Base-by-base conservation (phyloP, 2,888 invertebrate species). In the Prostheceraeus crozeri region DNA sequence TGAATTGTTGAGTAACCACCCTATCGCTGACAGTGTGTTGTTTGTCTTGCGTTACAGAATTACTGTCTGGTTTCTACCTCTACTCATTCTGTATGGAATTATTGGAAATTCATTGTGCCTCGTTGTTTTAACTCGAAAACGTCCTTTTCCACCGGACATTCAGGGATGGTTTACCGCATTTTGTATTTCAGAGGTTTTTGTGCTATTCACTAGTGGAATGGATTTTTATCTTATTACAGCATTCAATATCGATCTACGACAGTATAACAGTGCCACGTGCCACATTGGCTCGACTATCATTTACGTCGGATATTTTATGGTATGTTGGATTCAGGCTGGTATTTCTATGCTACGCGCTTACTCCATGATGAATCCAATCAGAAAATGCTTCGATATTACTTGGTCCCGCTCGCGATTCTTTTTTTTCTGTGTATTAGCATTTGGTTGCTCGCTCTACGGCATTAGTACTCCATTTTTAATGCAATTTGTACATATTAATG, bases 1-100 rank as follows among this genome's bases (percentile, higher is more conserved):
- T n/a, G n/a, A n/a, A n/a, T n/a, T n/a, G n/a, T n/a, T n/a, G n/a
- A n/a, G n/a, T n/a, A n/a, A n/a, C n/a, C n/a, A n/a, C n/a, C n/a
- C n/a, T n/a, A n/a, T n/a, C n/a, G n/a, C n/a, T n/a, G n/a, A n/a
- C n/a, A n/a, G n/a, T n/a, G n/a, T n/a, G n/a, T n/a, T n/a, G n/a
- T n/a, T n/a, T n/a, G n/a, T n/a, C n/a, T n/a, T n/a, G n/a, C n/a
- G n/a, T n/a, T n/a, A n/a, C n/a, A n/a, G n/a, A n/a, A 48, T 48
- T 30, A 48, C 8, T 48, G 11, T 48, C 23, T 48, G 48, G 48
- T 48, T 48, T 4, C 28, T 48, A n/a, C 48, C 48, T 23, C 28
- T 23, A 28, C 23, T 48, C 8, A 8, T 48, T 48, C 4, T 48
- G 25, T 48, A 28, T 21, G 48, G 48, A 4, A 48, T 48, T 8